These are phyloP conservation scores for Zosterops japonicus DNA, from an alignment of 2,113 vertebrate species.

Conservation along the genomic window DNA sequence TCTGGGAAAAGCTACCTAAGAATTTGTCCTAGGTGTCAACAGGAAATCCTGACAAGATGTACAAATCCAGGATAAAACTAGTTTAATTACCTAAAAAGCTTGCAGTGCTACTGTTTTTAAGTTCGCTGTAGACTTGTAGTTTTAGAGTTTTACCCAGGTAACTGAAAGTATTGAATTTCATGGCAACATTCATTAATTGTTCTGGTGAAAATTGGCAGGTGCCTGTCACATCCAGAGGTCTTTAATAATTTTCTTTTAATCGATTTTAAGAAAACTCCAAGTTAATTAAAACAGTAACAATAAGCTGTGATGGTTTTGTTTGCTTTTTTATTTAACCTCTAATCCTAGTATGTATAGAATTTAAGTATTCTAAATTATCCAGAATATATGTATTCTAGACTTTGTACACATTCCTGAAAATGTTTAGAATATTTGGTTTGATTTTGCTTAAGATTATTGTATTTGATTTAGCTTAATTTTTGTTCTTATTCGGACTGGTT, in stretches of 20 bases:
- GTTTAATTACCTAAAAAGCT: not conserved
- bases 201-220: not conserved
- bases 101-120: not conserved
- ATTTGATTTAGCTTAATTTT: fast-evolving
- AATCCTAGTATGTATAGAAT: not conserved
- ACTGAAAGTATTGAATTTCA: not conserved
- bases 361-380: not conserved
- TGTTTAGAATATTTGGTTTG: not conserved
- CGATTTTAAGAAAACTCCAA: not conserved
- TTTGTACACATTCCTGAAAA: not conserved
- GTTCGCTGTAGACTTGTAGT: not conserved
- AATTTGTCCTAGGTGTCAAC: not conserved
- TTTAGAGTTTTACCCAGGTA: not conserved
- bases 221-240: not conserved
- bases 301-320: not conserved
- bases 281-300: not conserved
- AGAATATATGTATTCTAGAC: not conserved
- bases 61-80: not conserved
- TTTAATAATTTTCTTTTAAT: not conserved
- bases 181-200: not conserved
- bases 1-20: not conserved
- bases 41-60: not conserved
- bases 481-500: not conserved
- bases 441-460: not conserved
- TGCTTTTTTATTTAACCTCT: not conserved